Evolutionary conservation across 2,888 invertebrate genomes (phyloP).

Genomic region (Trichogramma evanescens): DNA sequence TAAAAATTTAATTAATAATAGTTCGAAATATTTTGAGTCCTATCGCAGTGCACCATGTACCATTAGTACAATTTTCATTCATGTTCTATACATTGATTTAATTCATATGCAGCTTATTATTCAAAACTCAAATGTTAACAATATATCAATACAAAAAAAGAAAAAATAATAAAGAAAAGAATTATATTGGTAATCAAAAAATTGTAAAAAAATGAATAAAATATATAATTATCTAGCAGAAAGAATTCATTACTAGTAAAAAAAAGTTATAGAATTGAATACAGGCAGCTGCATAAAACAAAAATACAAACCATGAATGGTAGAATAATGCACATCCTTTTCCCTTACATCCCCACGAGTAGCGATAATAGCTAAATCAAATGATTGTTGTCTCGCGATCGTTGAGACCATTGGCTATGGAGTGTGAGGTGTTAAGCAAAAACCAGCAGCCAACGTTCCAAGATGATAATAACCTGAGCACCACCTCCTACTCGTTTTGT

Average conservation of each 20-base stretch:
- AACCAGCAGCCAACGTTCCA: slow-evolving; percentile 42
- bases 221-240: not conserved
- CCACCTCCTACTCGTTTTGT: slow-evolving; percentile 30
- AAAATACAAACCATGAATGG: slow-evolving; percentile 46
- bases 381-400: slow-evolving; percentile 46
- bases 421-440: slow-evolving; percentile 35
- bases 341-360: slow-evolving; percentile 41
- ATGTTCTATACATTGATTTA: slow-evolving; percentile 17
- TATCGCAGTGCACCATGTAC: no score
- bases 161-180: not conserved
- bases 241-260: not conserved
- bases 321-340: slow-evolving; percentile 42
- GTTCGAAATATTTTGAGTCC: no score
- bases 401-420: slow-evolving; percentile 43
- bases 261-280: slow-evolving; percentile 7
- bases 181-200: not conserved
- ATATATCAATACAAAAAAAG: not conserved
- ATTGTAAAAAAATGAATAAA: slow-evolving; percentile 6
- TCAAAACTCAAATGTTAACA: not conserved
- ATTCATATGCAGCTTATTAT: slow-evolving; percentile 17
- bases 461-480: slow-evolving; percentile 40
- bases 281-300: slow-evolving; percentile 40
- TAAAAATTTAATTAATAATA: not conserved
- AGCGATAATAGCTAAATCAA: slow-evolving; percentile 48
- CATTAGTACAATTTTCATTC: slow-evolving; percentile 12